Evolutionary conservation across 2,797 vertebrate species (phyloP).

Genomic region (Phataginus tricuspis): DNA sequence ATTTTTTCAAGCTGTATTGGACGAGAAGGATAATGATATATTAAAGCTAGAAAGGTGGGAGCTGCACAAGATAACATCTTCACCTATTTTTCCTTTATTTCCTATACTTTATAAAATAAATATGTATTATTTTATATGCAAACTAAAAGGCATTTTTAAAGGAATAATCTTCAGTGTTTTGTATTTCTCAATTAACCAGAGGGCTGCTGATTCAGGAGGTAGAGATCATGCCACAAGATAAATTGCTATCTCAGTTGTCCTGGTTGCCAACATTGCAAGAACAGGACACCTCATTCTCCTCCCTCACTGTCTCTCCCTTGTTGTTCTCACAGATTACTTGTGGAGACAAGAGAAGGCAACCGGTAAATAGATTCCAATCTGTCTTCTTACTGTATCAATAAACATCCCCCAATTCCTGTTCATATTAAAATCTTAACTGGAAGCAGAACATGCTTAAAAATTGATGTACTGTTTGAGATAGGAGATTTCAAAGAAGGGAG

Average conservation of each 20-base stretch:
- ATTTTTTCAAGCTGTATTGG: background rate
- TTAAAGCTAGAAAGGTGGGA: background rate
- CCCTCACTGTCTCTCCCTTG: background rate
- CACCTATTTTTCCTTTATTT: background rate
- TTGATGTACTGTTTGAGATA: background rate
- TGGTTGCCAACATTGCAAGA: background rate
- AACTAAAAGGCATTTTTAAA: conserved; percentile 30
- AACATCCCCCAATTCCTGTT: background rate
- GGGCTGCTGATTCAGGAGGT: background rate
- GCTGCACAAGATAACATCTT: background rate
- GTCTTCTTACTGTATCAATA: background rate
- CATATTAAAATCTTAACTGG: conserved; percentile 25
- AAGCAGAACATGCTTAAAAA: conserved; percentile 10
- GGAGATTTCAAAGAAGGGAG: conserved; percentile 14
- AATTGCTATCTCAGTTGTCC: background rate
- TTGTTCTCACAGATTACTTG: background rate
- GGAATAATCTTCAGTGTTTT: background rate
- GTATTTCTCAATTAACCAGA: background rate
- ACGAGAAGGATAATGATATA: background rate
- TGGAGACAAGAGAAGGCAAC: background rate
- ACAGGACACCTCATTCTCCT: background rate
- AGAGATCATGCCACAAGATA: background rate
- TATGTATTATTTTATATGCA: background rate
- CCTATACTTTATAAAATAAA: background rate
- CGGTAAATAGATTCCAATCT: background rate